Evolutionary conservation across 2,113 vertebrate genomes (phyloP), one percentile per base, ranked within the genome.

Genomic region (Pelmatolapia mariae): DNA sequence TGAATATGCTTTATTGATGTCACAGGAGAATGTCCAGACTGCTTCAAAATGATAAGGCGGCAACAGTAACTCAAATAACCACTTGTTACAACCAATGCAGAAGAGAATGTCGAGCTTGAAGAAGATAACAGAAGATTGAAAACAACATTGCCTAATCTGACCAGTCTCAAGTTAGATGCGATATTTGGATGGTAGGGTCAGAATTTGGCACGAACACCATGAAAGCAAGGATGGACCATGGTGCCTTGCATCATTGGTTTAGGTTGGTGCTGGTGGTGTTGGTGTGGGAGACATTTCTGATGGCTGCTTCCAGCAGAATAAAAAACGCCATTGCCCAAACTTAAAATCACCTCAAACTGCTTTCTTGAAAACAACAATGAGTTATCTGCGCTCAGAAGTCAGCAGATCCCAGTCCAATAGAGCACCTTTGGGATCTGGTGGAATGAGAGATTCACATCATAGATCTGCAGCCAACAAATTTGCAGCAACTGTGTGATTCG

Each of bases 41-140:
- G 66, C 66, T 71, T 26, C n/a, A 9, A 71, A n/a, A 40, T 71
- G 36, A 71, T 43, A 71, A 43, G n/a, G 22, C 8, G 22, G 66
- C 66, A 71, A 71, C 66, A 68, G 63, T 68, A 40, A 40, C 36
- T 40, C 63, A 24, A 40, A 40, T 68, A 40, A 22, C 36, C 63
- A 8, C 11, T 68, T 13, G 36, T 68, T 68, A 68, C 36, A 40
- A 68, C 63, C 63, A n/a, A 68, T 4, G 63, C 63, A 40, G 36
- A 68, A 40, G 63, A 68, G 11, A 38, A 68, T 4, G 19, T 40
- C 11, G 0, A 59, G 31, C 57, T 59, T 15, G 63, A 68, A 40
- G 63, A 18, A 4, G 26, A 3, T 31, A 59, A 59, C 56, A 29
- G 56, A 9, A 59, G 56, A 59, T 16, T 59, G 24, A 61, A 61